Evolutionary conservation across 2,113 vertebrate species (phyloP).

Genomic region (Glareola pratincola): DNA sequence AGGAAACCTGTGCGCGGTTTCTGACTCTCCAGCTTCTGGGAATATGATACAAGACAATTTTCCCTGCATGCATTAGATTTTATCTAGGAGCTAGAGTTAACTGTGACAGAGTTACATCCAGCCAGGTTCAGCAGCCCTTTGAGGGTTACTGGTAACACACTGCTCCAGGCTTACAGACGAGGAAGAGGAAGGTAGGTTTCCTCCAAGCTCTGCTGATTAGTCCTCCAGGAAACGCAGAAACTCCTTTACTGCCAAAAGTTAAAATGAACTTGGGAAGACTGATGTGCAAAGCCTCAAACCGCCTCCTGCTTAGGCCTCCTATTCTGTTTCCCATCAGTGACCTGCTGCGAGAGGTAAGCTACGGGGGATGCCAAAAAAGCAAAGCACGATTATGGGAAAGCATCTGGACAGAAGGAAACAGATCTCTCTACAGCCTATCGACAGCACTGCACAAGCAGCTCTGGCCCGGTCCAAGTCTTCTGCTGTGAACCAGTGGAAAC

Average conservation of each 20-base stretch:
- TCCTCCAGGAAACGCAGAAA: background rate
- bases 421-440: background rate
- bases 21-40: background rate
- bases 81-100: background rate
- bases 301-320: background rate
- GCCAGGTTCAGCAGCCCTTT: background rate
- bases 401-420: conserved; percentile 6
- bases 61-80: background rate
- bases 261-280: background rate
- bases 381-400: background rate
- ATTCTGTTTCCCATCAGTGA: background rate
- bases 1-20: background rate
- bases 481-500: background rate
- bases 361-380: background rate
- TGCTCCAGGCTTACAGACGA: background rate
- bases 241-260: background rate
- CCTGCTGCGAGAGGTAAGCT: conserved; percentile 4
- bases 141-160: background rate
- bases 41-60: background rate
- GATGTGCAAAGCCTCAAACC: background rate
- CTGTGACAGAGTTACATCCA: background rate
- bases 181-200: background rate
- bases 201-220: background rate
- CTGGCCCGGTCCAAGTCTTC: background rate
- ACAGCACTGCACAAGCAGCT: background rate